A percentile compares a stretch with the other conserved stretches of the same genome.
phyloP scores from a whole-genome alignment of 2,797 vertebrate genomes.

The Fistularia commersonii region DNA sequence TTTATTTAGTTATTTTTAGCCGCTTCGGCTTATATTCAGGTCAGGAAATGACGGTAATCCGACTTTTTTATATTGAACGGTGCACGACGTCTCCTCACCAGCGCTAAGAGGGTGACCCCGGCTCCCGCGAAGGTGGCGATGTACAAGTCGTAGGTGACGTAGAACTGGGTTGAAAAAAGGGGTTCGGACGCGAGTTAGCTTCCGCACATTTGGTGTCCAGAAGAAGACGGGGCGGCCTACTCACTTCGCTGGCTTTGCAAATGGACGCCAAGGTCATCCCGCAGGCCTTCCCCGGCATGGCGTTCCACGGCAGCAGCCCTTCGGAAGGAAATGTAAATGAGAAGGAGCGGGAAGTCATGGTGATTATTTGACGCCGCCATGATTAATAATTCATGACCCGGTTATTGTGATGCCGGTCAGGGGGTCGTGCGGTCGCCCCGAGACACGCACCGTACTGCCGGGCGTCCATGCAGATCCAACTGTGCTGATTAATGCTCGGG shows the following conservation, averaged over 20 bases:
- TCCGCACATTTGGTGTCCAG: neutral
- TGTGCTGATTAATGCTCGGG: constrained; percentile 81
- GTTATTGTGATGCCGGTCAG: constrained; percentile 54
- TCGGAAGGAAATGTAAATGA: constrained; percentile 41
- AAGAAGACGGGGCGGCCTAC: constrained; percentile 49
- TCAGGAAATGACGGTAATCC: too few relatives aligned
- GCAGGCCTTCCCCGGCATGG: constrained; percentile 90
- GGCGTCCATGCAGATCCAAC: constrained; percentile 88
- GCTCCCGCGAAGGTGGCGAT: constrained; percentile 94
- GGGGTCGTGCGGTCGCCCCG: constrained; percentile 27
- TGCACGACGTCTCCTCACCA: constrained; percentile 80
- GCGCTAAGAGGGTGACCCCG: constrained; percentile 87
- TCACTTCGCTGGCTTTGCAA: constrained; percentile 95
- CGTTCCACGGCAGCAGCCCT: constrained; percentile 95
- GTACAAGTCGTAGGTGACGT: constrained; percentile 94
- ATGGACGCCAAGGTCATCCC: constrained; percentile 91
- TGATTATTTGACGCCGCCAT: constrained; percentile 28
- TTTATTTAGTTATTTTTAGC: too few relatives aligned
- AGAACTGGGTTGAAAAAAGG: constrained; percentile 75
- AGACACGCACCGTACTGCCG: constrained; percentile 90
- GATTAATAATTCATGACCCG: constrained; percentile 41
- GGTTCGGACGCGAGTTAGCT: constrained; percentile 6
- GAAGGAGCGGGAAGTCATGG: constrained; percentile 16
- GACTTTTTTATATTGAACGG: neutral
- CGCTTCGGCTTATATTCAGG: too few relatives aligned